Evolutionary conservation across 2,113 vertebrate genomes (phyloP).

Genomic region (Alethe castanea): DNA sequence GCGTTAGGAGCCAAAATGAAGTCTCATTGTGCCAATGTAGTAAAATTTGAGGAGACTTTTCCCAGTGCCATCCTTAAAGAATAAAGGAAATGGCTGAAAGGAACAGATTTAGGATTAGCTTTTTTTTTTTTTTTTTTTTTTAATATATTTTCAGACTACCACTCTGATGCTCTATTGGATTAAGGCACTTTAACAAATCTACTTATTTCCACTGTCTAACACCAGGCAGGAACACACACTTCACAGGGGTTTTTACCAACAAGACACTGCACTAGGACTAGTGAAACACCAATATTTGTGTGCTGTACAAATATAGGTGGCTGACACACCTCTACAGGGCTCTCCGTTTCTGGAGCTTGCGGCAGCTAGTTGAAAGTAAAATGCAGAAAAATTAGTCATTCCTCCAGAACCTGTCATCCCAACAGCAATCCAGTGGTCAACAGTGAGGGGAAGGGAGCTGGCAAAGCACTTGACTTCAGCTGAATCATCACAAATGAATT

Average conservation of each 20-base stretch:
- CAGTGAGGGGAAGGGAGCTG: conserved; percentile 17
- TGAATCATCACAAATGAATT: conserved; percentile 1
- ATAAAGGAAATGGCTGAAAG: not conserved
- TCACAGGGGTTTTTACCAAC: conserved; percentile 25
- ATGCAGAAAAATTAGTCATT: conserved; percentile 69
- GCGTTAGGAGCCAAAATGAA: not conserved
- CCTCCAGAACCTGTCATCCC: not conserved
- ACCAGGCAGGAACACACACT: not conserved
- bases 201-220: not conserved
- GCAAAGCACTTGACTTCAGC: conserved; percentile 6
- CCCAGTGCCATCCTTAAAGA: not conserved
- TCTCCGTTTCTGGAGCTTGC: conserved; percentile 85
- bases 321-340: conserved; percentile 88
- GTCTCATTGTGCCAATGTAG: not conserved
- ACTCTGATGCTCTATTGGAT: not conserved
- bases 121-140: too few species aligned
- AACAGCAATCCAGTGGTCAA: conserved; percentile 47
- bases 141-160: not conserved
- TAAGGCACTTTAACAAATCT: not conserved
- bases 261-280: conserved; percentile 52
- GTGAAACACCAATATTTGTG: conserved; percentile 72
- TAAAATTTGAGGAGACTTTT: not conserved
- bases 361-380: conserved; percentile 90
- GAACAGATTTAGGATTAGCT: not conserved
- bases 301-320: conserved; percentile 69